Percentiles rank a stretch among this genome's conserved stretches.
Conservation (phyloP, 1,140 invertebrate genomes). For the Dolichoris vasculosae region DNA sequence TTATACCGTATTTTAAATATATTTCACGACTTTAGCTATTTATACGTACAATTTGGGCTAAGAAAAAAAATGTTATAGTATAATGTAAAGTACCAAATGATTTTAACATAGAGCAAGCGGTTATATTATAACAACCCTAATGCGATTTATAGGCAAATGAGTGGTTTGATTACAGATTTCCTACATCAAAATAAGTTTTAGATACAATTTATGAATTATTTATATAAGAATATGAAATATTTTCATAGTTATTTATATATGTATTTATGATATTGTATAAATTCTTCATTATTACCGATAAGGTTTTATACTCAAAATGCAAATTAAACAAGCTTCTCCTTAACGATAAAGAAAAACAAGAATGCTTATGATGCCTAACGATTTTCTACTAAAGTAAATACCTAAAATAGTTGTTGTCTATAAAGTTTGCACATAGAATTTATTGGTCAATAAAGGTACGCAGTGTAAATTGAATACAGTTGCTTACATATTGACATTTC, state of each 20-base stretch:
- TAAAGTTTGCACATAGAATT: not conserved
- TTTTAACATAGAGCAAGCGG: not conserved
- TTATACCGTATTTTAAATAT: not conserved
- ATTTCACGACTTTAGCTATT: not conserved
- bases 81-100: not conserved
- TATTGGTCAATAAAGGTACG: constrained; percentile 3
- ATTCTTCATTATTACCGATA: not conserved
- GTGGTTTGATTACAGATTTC: not conserved
- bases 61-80: not conserved
- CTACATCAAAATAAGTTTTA: not conserved
- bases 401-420: not conserved
- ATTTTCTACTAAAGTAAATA: not conserved
- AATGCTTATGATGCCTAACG: not conserved
- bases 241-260: not conserved
- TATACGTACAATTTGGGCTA: not conserved
- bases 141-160: not conserved
- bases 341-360: not conserved
- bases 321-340: not conserved
- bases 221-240: not conserved
- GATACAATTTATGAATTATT: not conserved
- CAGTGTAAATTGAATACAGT: not conserved
- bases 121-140: not conserved
- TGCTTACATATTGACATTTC: not conserved
- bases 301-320: not conserved
- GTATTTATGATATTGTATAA: not conserved